Base-by-base conservation (phyloP, 1,140 invertebrate species). In the Delia radicum region DNA sequence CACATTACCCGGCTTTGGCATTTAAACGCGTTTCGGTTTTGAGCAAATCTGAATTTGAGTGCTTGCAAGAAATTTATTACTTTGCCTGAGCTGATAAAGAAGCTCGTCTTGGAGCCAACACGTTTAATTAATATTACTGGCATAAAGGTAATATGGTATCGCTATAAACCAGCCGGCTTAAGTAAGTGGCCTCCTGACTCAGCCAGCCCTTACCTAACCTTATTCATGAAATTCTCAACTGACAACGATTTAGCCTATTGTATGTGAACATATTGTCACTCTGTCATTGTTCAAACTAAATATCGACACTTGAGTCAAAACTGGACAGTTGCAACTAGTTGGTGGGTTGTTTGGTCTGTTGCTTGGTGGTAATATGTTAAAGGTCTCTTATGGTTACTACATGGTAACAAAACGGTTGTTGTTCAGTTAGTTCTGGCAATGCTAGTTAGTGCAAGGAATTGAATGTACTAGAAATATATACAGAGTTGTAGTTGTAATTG, bases 391-490 rank as follows among this genome's bases (percentile, higher is more conserved):
- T 24, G 48, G 1, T 21, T 55, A 18, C 48, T 18, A 21, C n/a
- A n/a, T n/a, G n/a, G 48, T n/a, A 55, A 55, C 48, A 55, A 55
- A 55, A 55, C 48, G 48, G 48, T 55, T 55, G 48, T 55, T 55
- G 48, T 55, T 18, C 48, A 55, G n/a, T 55, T 21, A 55, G 48
- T 6, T 55, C 21, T 55, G 18, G 48, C 8, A n/a, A 55, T 55
- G 18, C 48, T 18, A 55, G n/a, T n/a, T n/a, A n/a, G 24, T 55
- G 48, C 18, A 8, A 55, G n/a, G n/a, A 21, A 18, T 21, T 55
- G 15, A 48, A 10, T 48, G 15, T 2, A 7, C 8, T 37, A 37
- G 33, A 10, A 37, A 13, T 37, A 37, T 7, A 7, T 10, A 13
- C 33, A 37, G 33, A n/a, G 15, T 71, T 3, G 13, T 26, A 28